Evolutionary conservation across 2,797 vertebrate species (phyloP), one percentile per base, ranked within the genome.

Genomic region (Fistularia tabacaria): DNA sequence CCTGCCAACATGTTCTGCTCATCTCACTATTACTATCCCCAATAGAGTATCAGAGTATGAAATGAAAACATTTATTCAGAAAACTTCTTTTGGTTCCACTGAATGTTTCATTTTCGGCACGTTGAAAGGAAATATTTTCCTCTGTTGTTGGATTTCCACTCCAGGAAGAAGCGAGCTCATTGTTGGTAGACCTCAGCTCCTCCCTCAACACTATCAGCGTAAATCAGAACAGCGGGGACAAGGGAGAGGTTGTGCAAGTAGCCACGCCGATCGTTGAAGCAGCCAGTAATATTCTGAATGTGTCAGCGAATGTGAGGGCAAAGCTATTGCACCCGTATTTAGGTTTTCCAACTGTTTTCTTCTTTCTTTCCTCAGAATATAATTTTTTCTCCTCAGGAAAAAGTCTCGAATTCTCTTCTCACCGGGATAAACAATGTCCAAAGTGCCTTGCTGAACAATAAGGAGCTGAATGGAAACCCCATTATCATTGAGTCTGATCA

Each of bases 211-310:
- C 72, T 37, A 74, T 89, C 49, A 92, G 64, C 3, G 11, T 66
- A 15, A 58, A 56, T 64, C 71, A 85, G 59, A 62, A 65, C 3
- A 61, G 77, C 36, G 57, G 54, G 13, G 79, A 59, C 9, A 71
- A 82, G 36, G 77, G 49, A 70, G 88, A 83, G 79, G 88, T 83
- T 63, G 80, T 87, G 38, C 71, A 83, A 46, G 89, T 91, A 45
- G 91, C 91, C 38, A 73, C 59, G 7, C 83, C 91, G 14, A 86
- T 98, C 6, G 87, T 98, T 51, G 89, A 87, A 56, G 93, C 93
- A 63, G 89, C 92, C 56, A 92, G 93, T 80, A 94, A 89, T 14
- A 90, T 97, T 59, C 79, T 98, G 41, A 91, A 88, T 66, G 91
- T 89, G 71, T 91, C 91, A 37, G 75, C 81, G 48, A 85, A 76